phyloP scores from a whole-genome alignment of 2,888 invertebrate species.

The Phaedon cochleariae region DNA sequence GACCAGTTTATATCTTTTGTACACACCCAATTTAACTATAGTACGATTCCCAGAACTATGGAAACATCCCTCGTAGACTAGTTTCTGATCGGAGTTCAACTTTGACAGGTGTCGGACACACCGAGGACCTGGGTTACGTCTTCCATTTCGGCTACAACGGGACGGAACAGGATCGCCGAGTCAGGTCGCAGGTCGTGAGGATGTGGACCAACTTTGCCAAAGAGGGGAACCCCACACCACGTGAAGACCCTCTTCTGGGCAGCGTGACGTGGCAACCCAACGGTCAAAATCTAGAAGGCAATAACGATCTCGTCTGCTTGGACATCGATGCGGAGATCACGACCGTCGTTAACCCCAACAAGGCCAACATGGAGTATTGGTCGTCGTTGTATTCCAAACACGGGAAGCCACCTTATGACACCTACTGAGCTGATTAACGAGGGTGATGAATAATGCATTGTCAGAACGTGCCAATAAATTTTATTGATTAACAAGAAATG shows the following conservation, averaged over 20 bases:
- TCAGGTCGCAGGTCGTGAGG: constrained; percentile 31
- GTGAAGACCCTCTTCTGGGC: constrained; percentile 32
- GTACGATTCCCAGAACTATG: too few relatives aligned
- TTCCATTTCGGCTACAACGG: constrained; percentile 32
- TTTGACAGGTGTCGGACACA: constrained; percentile 41
- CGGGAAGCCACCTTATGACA: constrained; percentile 32
- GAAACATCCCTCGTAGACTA: too few relatives aligned
- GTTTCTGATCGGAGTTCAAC: not conserved
- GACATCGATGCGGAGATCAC: constrained; percentile 23
- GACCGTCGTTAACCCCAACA: constrained; percentile 6
- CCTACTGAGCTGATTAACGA: constrained; percentile 24
- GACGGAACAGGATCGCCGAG: constrained; percentile 29
- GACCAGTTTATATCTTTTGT: too few relatives aligned
- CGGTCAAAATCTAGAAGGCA: not conserved
- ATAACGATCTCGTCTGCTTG: constrained; percentile 17
- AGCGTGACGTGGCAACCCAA: constrained; percentile 32
- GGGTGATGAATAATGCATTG: too few relatives aligned
- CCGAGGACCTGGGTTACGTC: constrained; percentile 44
- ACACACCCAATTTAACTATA: too few relatives aligned
- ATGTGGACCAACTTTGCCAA: constrained; percentile 46
- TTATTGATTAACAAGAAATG: too few relatives aligned
- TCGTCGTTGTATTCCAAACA: constrained; percentile 24
- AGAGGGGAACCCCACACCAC: constrained; percentile 42
- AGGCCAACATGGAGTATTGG: constrained; percentile 28
- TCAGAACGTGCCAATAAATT: too few relatives aligned